These are phyloP conservation scores for Epizoanthus scotinus DNA, from an alignment of 92 coral and sea anemone species.

Conservation along the genomic window DNA sequence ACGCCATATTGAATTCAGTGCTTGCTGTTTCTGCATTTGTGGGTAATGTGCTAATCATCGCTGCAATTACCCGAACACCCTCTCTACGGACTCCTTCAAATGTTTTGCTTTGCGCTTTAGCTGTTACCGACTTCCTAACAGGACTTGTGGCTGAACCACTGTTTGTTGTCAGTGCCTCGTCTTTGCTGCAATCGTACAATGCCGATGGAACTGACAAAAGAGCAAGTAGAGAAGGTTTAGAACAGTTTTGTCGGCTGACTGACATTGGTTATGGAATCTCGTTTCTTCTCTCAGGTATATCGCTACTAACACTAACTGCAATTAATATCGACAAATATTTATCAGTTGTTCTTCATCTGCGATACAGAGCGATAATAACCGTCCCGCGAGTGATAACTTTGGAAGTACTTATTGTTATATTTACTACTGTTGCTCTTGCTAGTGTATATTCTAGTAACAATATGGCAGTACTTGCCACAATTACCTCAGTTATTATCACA, in stretches of 20 bases:
- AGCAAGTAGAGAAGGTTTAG: background rate
- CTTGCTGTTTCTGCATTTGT: background rate
- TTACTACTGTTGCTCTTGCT: no score
- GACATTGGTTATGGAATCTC: background rate
- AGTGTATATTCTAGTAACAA: background rate
- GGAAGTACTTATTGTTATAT: background rate
- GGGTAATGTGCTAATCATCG: background rate
- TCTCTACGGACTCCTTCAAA: slow-evolving; percentile 8
- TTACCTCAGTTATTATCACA: background rate
- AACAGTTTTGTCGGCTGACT: background rate
- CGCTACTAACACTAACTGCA: slow-evolving; percentile 3
- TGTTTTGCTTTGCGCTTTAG: background rate
- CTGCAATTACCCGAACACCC: background rate
- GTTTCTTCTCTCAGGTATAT: background rate
- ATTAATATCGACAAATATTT: no score
- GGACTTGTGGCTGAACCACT: background rate
- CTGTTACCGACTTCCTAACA: background rate
- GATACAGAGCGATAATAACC: slow-evolving; percentile 2
- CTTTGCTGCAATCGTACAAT: background rate
- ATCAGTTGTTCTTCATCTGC: no score
- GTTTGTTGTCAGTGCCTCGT: no score
- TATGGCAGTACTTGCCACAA: background rate
- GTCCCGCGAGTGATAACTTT: background rate
- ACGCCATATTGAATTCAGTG: background rate
- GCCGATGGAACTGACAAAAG: background rate